Evolutionary conservation across 2,888 invertebrate genomes (phyloP).

Genomic region (Heliconius cydno): DNA sequence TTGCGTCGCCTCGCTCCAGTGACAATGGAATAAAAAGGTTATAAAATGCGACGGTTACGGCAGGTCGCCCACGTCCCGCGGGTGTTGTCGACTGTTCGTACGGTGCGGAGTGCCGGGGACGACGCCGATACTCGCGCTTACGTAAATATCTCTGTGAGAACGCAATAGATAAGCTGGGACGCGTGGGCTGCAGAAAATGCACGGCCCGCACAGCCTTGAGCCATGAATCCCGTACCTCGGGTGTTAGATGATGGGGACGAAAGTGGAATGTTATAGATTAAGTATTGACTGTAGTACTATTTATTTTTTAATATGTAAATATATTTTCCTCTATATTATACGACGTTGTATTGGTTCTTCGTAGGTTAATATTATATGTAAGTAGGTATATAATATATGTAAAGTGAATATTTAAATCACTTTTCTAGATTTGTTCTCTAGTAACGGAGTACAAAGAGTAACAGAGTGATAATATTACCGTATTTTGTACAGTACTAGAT

Average conservation of each 20-base stretch:
- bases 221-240: constrained; percentile 47
- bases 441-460: too few relatives aligned
- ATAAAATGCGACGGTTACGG: constrained; percentile 78
- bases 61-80: constrained; percentile 76
- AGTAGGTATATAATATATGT: too few relatives aligned
- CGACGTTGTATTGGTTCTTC: too few relatives aligned
- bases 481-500: too few relatives aligned
- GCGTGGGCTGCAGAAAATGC: constrained; percentile 75
- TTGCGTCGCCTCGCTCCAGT: constrained; percentile 71
- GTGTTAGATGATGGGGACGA: constrained; percentile 28
- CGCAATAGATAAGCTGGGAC: constrained; percentile 69
- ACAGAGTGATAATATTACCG: too few relatives aligned
- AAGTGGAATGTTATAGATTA: constrained; percentile 6
- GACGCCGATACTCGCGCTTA: constrained; percentile 73
- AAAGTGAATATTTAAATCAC: too few relatives aligned
- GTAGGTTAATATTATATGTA: too few relatives aligned
- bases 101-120: constrained; percentile 57
- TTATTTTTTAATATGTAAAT: background rate
- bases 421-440: too few relatives aligned
- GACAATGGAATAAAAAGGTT: constrained; percentile 84
- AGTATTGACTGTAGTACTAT: background rate
- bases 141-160: constrained; percentile 82
- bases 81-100: constrained; percentile 65
- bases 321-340: background rate
- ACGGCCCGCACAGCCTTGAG: constrained; percentile 60